Evolutionary conservation across 2,888 invertebrate genomes (phyloP), one percentile per base, ranked within the genome.

Genomic region (Pseudolycoriella hygida): DNA sequence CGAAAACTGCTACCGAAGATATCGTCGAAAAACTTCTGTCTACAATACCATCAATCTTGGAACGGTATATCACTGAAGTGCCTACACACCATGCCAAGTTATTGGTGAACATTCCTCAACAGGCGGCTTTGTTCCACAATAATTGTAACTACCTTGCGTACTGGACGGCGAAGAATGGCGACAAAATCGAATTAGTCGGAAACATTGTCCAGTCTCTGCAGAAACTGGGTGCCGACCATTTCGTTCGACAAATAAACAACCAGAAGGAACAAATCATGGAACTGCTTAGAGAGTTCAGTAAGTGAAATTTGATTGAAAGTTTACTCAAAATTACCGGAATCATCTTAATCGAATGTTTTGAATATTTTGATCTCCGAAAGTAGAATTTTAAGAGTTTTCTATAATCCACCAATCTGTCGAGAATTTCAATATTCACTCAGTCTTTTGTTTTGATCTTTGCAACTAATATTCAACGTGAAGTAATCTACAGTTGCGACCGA

Each of bases 81-180:
- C 83, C 86, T 1, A 77, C 78, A 51, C 74, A 81, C 56, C 90
- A 92, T 64, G 77, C 78, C 56, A 78, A 80, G 55, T 74, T 80
- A 52, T 68, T 93, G 47, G 76, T 81, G 56, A 82, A 78, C 1
- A 81, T 92, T 56, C 92, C 93, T 2, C 89, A 92, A 56, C 85
- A 88, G 67, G 57, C 65, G n/a, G 89, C 85, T 5, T 59, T 90
- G 19, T 85, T 85, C 57, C 80, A 92, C 66, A 94, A 94, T 68
- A 93, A 94, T 63, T 90, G 90, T 60, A 78, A 85, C 77, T 93
- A 79, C 58, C 68, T 94, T 11, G 77, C 84, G 0, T 82, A 89
- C 64, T 86, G 83, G 71, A 67, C 73, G 38, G 66, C 68, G 2
- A 71, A 73, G 45, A 68, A 83, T 56, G 73, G 76, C 2, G 63